Base-by-base conservation (phyloP, 2,797 vertebrate genomes). In the Anguilla anguilla region DNA sequence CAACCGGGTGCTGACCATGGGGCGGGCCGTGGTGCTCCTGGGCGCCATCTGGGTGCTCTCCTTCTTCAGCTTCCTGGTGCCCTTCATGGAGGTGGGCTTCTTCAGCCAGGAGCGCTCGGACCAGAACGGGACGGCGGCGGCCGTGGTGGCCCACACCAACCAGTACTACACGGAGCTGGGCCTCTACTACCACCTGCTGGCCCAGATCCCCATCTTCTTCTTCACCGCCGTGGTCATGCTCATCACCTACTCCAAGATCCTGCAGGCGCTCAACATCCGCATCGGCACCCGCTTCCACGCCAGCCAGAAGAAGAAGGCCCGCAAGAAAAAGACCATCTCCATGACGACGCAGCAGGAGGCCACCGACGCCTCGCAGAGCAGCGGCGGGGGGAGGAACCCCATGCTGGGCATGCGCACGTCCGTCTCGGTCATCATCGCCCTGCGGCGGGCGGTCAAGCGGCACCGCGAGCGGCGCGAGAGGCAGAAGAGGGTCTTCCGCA, bases 151-250 rank as follows among this genome's bases (percentile, higher is more conserved):
- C 72, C 93, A 95, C 57, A 91, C 92, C 7, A 98, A 98, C 0
- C 97, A 99, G 92, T 99, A 98, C 92, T 96, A 98, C 94, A 98
- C 97, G 0, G 98, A 99, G 93, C 95, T 97, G 55, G 98, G 98
- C 88, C 97, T 99, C 94, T 99, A 99, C 92, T 99, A 99, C 88
- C 98, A 99, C 91, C 95, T 99, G 89, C 95, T 99, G 0, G 98
- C 98, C 83, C 98, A 99, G 95, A 99, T 99, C 89, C 99, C 99
- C 55, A 99, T 99, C 91, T 99, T 99, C 93, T 98, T 98, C 94
- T 98, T 99, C 90, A 99, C 99, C 19, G 98, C 97, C 0, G 87
- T 99, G 77, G 98, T 99, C 89, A 99, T 99, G 99, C 93, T 99
- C 87, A 97, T 99, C 91, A 99, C 99, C 59, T 99, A 99, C 91